A percentile compares a stretch with the other conserved stretches of the same genome.
Evolutionary conservation across 2,888 invertebrate genomes (phyloP).

Genomic region (Drosophila setosimentum): DNA sequence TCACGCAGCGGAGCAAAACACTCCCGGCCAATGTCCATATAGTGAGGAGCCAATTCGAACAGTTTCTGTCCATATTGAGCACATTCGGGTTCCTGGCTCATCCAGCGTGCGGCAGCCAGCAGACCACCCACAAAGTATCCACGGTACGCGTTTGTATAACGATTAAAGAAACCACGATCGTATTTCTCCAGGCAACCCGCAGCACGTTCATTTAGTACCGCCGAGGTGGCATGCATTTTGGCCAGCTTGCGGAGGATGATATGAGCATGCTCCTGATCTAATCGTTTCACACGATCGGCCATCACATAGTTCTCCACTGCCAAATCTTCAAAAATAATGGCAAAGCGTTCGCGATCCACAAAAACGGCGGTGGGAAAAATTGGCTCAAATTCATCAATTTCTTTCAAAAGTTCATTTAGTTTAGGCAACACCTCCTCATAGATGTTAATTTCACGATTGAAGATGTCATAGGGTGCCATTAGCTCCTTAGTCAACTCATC

Average conservation of each 20-base stretch:
- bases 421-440: constrained; percentile 83
- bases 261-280: constrained; percentile 85
- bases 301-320: constrained; percentile 72
- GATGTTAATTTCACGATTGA: constrained; percentile 83
- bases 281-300: constrained; percentile 80
- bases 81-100: constrained; percentile 67
- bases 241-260: constrained; percentile 85
- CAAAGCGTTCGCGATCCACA: constrained; percentile 77
- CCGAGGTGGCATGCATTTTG: constrained; percentile 86
- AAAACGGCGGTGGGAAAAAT: constrained; percentile 79
- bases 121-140: constrained; percentile 81
- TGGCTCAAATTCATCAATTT: constrained; percentile 73
- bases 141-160: constrained; percentile 81
- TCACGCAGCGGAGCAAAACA: constrained; percentile 73
- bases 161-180: constrained; percentile 84
- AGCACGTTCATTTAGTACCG: constrained; percentile 84
- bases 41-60: constrained; percentile 70
- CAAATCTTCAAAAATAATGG: constrained; percentile 84
- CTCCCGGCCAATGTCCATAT: constrained; percentile 82
- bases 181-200: constrained; percentile 70
- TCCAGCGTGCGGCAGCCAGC: constrained; percentile 77
- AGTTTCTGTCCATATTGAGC: constrained; percentile 78
- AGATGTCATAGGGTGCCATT: constrained; percentile 82
- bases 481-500: constrained; percentile 77
- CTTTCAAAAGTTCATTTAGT: constrained; percentile 69